Conservation (phyloP, 1,140 invertebrate genomes). For the Vanessa tameamea region DNA sequence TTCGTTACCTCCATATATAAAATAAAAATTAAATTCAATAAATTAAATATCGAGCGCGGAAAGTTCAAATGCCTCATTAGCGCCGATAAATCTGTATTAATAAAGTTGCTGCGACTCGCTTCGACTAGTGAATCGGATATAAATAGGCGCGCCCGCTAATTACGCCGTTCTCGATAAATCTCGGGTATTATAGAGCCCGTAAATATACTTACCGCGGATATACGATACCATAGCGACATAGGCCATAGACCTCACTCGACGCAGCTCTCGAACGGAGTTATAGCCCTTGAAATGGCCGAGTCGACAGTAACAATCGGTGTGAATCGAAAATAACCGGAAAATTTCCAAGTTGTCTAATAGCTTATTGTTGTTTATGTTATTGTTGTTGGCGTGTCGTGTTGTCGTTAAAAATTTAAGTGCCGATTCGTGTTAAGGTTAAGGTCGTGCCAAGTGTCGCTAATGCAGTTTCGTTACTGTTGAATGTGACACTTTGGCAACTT, state of each 20-base stretch:
- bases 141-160: slow-evolving; percentile 66
- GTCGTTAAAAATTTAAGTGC: slow-evolving; percentile 56
- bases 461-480: slow-evolving; percentile 24
- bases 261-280: slow-evolving; percentile 60
- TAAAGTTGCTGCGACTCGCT: slow-evolving; percentile 44
- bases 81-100: slow-evolving; percentile 50
- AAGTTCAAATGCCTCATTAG: slow-evolving; percentile 56
- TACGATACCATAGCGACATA: slow-evolving; percentile 52
- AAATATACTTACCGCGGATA: slow-evolving; percentile 26
- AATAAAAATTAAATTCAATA: slow-evolving; percentile 28
- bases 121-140: slow-evolving; percentile 46
- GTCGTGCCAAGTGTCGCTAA: slow-evolving; percentile 40
- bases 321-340: slow-evolving; percentile 79
- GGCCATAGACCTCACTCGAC: slow-evolving; percentile 75
- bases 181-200: slow-evolving; percentile 55
- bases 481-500: slow-evolving; percentile 20
- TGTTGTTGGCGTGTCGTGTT: slow-evolving; percentile 61
- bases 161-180: slow-evolving; percentile 67
- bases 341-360: slow-evolving; percentile 77
- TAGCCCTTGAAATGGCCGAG: slow-evolving; percentile 57
- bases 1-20: slow-evolving; percentile 28
- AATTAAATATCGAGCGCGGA: slow-evolving; percentile 34
- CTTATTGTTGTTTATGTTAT: slow-evolving; percentile 76
- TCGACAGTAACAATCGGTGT: slow-evolving; percentile 71
- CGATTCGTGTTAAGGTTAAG: slow-evolving; percentile 44